Conservation (phyloP, 2,113 vertebrate genomes). For the Corapipo altera region DNA sequence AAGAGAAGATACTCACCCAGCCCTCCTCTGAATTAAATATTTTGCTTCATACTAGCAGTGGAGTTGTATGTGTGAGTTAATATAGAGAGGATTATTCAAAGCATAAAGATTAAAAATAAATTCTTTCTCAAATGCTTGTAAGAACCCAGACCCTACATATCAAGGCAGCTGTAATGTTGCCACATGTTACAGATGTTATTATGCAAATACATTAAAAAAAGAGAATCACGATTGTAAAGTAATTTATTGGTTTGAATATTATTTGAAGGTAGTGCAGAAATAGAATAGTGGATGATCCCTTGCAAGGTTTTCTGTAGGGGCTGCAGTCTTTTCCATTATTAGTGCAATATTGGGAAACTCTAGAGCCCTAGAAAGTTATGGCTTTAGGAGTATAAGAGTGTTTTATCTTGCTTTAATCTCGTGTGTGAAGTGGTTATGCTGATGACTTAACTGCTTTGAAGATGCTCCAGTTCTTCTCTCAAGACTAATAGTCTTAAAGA, state of each 20-base stretch:
- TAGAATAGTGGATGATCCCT: not conserved
- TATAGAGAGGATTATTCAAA: not conserved
- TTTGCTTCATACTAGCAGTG: not conserved
- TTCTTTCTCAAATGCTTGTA: not conserved
- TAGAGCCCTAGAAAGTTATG: not conserved
- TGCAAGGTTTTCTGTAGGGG: not conserved
- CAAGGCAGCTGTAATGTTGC: not conserved
- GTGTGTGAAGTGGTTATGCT: not conserved
- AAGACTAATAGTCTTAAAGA: not conserved
- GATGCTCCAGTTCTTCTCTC: not conserved
- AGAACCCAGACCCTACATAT: not conserved
- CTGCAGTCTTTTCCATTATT: not conserved
- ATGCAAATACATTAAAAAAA: not conserved
- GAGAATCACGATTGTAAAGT: not conserved
- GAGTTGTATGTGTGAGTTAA: not conserved
- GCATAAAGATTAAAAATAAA: not conserved
- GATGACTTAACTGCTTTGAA: not conserved
- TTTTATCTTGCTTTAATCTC: not conserved
- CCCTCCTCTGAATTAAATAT: not conserved
- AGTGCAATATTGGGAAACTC: not conserved
- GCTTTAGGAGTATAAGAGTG: not conserved
- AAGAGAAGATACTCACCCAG: not conserved
- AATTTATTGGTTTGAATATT: not conserved
- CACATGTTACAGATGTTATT: not conserved
- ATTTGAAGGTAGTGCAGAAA: not conserved